A percentile compares a stretch with the other conserved stretches of the same genome.
Conservation (phyloP, 2,888 invertebrate genomes). For the Byasa hedistus region DNA sequence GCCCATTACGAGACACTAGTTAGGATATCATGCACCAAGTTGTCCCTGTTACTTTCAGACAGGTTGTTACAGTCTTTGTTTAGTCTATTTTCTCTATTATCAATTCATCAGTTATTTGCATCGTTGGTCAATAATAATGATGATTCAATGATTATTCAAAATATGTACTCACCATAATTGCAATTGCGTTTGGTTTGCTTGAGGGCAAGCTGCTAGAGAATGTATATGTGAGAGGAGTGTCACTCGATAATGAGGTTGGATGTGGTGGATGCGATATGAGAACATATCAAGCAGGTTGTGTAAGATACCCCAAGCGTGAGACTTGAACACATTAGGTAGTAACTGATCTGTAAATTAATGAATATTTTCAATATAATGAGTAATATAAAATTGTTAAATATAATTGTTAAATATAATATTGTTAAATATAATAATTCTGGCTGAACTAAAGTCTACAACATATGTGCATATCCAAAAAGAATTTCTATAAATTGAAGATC, state of each 20-base stretch:
- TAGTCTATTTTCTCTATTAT: too few relatives aligned
- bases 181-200: conserved; percentile 96
- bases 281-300: conserved; percentile 98
- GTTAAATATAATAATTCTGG: too few relatives aligned
- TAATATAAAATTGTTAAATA: too few relatives aligned
- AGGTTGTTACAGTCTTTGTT: too few relatives aligned
- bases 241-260: conserved; percentile 96
- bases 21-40: too few relatives aligned
- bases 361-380: not conserved
- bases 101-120: not conserved
- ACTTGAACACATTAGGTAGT: conserved; percentile 93
- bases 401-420: too few relatives aligned
- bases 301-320: conserved; percentile 96
- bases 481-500: too few relatives aligned
- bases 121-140: not conserved
- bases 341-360: conserved; percentile 83
- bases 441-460: too few relatives aligned
- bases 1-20: too few relatives aligned
- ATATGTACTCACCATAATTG: conserved; percentile 86
- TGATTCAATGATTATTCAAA: not conserved
- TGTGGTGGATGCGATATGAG: conserved; percentile 96
- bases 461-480: too few relatives aligned
- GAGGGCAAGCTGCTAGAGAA: conserved; percentile 93
- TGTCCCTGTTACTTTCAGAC: too few relatives aligned
- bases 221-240: conserved; percentile 95